Percentiles rank a stretch among this genome's conserved stretches.
Conservation (phyloP, 2,113 vertebrate species). For the Gobio gobio region DNA sequence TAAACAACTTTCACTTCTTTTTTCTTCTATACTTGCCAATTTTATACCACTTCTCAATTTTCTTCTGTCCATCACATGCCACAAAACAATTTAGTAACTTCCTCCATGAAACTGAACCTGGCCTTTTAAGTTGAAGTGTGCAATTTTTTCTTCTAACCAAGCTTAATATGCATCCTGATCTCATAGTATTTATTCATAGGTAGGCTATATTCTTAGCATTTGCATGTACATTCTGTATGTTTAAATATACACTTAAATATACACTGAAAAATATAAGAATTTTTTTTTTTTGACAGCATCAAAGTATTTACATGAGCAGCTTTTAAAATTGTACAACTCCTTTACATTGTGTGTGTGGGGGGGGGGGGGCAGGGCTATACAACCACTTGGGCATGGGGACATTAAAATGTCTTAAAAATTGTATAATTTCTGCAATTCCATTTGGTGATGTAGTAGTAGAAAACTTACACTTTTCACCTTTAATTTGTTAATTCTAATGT, state of each 20-base stretch:
- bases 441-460: background rate
- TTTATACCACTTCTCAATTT: slow-evolving; percentile 45
- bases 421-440: background rate
- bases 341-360: background rate
- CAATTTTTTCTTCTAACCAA: background rate
- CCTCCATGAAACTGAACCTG: background rate
- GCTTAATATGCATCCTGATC: background rate
- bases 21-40: slow-evolving; percentile 20
- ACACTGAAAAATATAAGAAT: background rate
- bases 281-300: background rate
- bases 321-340: background rate
- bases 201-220: background rate
- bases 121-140: too few relatives aligned
- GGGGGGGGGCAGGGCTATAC: too few relatives aligned
- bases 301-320: background rate
- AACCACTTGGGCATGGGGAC: background rate
- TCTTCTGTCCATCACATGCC: background rate
- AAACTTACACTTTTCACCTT: background rate
- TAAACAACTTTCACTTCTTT: slow-evolving; percentile 41
- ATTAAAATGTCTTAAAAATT: background rate
- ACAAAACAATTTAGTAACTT: background rate
- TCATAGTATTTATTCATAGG: background rate
- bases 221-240: background rate
- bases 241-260: background rate
- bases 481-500: slow-evolving; percentile 11